Base-by-base conservation (phyloP, 2,888 invertebrate genomes). In the Tromatobia lineatoria region DNA sequence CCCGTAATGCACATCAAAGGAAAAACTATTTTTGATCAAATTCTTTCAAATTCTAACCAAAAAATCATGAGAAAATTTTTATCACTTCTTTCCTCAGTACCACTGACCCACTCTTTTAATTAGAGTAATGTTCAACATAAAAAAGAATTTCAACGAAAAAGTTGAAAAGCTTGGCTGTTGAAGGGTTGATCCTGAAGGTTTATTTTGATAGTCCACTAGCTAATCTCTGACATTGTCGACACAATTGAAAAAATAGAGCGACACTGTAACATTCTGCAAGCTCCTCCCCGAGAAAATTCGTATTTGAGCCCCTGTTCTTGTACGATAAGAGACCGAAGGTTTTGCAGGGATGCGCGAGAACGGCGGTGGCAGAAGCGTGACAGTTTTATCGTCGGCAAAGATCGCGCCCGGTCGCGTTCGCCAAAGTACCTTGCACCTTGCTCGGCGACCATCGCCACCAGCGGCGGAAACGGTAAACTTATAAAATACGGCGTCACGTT, bases 371-470 rank as follows among this genome's bases (percentile, higher is more conserved):
- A 74, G 83, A 84, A 81, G 80, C 80, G 75, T 86, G 87, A 87
- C 88, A 88, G 86, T 80, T 87, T 88, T 87, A 88, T 88, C 88
- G 87, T 74, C 64, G 85, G 82, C 85, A 86, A 88, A 88, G 82
- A 87, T 87, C 85, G 74, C 69, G 20, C 69, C 67, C 38, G 52
- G 64, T 54, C 38, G 80, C 29, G 64, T 66, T 50, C 52, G 52
- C 71, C 82, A 50, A 67, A 82, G 77, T 78, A 78, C 57, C 59
- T 71, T 73, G 61, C 61, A 47, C 74, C 34, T 47, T 50, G 20
- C 29, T 34, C 18, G 45, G 34, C 52, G 45, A 69, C 69, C 76
- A 23, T 38, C 34, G 38, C 66, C 52, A 25, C 34, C 54, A 20
- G 78, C 80, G 29, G 81, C 80, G 20, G 38, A 75, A 84, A 74